Percentiles rank a stretch among this genome's conserved stretches.
phyloP scores from a whole-genome alignment of 2,888 invertebrate genomes.

The Plagodis dolabraria region DNA sequence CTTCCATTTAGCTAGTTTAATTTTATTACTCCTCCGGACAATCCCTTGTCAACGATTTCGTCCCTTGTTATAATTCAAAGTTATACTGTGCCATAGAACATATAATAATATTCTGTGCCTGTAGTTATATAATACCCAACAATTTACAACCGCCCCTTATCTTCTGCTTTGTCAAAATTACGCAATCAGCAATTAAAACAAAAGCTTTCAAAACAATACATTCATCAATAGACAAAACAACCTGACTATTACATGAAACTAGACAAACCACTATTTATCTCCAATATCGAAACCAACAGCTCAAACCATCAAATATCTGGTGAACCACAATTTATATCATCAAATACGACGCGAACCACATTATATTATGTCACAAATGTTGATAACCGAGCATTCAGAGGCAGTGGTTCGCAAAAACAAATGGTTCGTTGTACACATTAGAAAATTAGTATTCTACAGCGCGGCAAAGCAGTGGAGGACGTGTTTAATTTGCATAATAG shows the following conservation, averaged over 20 bases:
- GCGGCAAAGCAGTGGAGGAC: constrained; percentile 25
- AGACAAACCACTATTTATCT: neutral
- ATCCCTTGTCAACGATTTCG: too few relatives aligned
- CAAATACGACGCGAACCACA: constrained; percentile 1
- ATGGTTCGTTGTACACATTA: constrained; percentile 31
- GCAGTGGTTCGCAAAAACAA: constrained; percentile 26
- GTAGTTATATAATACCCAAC: too few relatives aligned
- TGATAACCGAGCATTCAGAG: constrained; percentile 28
- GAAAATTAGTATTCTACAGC: constrained; percentile 37
- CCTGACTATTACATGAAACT: neutral
- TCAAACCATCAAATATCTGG: neutral
- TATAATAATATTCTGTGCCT: too few relatives aligned
- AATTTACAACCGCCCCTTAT: too few relatives aligned
- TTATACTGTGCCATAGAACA: too few relatives aligned
- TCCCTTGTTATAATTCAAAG: too few relatives aligned
- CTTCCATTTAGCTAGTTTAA: too few relatives aligned
- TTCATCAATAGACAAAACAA: neutral
- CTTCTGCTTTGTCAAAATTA: too few relatives aligned
- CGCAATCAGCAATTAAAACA: neutral
- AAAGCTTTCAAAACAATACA: neutral
- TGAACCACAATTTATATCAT: neutral
- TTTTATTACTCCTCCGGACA: too few relatives aligned
- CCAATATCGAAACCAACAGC: too few relatives aligned
- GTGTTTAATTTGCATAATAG: constrained; percentile 36
- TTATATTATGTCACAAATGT: constrained; percentile 3